A percentile compares a stretch with the other conserved stretches of the same genome.
These are phyloP conservation scores for Chlorospingus flavigularis DNA, from an alignment of 2,797 vertebrate genomes.

Conservation along the genomic window DNA sequence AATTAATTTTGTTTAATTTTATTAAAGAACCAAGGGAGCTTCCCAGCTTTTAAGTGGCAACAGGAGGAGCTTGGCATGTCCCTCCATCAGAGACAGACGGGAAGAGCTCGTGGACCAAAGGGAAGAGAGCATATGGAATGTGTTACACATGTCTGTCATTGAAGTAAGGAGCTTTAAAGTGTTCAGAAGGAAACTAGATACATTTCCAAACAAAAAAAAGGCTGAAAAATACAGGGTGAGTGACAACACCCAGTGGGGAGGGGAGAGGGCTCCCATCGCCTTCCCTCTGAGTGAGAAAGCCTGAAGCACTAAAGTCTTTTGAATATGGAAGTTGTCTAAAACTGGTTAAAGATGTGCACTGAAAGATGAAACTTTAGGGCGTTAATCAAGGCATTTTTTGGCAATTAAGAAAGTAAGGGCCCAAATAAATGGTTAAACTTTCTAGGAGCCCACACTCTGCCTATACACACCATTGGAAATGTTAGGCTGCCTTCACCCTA, in stretches of 20 bases:
- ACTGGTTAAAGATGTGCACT: neutral
- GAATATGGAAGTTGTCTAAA: neutral
- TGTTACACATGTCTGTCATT: neutral
- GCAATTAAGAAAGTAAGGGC: neutral
- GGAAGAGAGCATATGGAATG: neutral
- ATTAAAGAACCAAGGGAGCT: neutral
- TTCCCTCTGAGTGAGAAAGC: neutral
- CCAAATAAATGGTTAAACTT: neutral
- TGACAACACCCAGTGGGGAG: neutral
- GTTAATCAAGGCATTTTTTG: neutral
- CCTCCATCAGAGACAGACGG: neutral
- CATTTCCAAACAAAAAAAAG: constrained; percentile 9
- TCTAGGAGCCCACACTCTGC: neutral
- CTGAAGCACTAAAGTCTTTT: neutral
- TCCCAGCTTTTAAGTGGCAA: constrained; percentile 30
- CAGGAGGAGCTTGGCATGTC: neutral
- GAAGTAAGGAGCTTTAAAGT: neutral
- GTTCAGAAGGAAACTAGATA: constrained; percentile 30
- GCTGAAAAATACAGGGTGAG: neutral
- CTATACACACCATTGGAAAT: neutral
- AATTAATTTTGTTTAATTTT: neutral
- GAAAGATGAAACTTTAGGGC: neutral
- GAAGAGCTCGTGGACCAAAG: neutral
- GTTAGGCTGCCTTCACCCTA: rapidly evolving
- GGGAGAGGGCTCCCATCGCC: neutral